Conservation (phyloP, 2,888 invertebrate genomes). For the Carterocephalus palaemon region DNA sequence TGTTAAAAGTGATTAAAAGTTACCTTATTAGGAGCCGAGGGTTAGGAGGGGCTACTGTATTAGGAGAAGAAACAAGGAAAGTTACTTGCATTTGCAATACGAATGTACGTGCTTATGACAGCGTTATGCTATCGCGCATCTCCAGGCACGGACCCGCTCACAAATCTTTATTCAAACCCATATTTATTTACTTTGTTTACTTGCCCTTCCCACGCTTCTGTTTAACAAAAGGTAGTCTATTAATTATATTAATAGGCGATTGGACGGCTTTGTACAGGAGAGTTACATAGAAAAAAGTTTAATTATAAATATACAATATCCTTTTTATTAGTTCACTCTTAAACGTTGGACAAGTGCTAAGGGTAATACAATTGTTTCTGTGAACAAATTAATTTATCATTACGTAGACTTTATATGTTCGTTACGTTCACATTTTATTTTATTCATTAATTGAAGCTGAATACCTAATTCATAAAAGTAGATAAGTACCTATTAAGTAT, state of each 20-base stretch:
- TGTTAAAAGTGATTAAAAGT: not conserved
- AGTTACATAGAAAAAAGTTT: slow-evolving; percentile 1
- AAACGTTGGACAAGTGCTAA: too few species aligned
- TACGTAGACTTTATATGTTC: too few species aligned
- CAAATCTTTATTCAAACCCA: slow-evolving; percentile 55
- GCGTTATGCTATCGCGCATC: slow-evolving; percentile 62
- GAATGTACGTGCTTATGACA: slow-evolving; percentile 63
- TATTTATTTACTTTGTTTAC: slow-evolving; percentile 31
- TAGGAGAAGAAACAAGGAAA: slow-evolving; percentile 25
- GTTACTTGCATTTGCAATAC: slow-evolving; percentile 42
- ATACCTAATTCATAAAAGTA: too few species aligned
- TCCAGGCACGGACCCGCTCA: slow-evolving; percentile 50
- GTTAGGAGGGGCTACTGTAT: too few species aligned
- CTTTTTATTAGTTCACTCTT: too few species aligned
- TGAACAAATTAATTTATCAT: too few species aligned
- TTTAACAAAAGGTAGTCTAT: slow-evolving; percentile 22
- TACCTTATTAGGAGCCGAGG: too few species aligned
- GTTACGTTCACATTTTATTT: too few species aligned
- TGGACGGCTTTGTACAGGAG: not conserved
- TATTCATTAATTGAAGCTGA: too few species aligned
- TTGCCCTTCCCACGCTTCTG: slow-evolving; percentile 19
- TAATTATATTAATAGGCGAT: slow-evolving; percentile 22
- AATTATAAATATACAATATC: not conserved
- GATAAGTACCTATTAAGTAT: too few species aligned
- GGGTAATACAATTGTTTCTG: too few species aligned